These are phyloP conservation scores for Nomia melanderi DNA, from an alignment of 1,140 invertebrate genomes.

Conservation along the genomic window DNA sequence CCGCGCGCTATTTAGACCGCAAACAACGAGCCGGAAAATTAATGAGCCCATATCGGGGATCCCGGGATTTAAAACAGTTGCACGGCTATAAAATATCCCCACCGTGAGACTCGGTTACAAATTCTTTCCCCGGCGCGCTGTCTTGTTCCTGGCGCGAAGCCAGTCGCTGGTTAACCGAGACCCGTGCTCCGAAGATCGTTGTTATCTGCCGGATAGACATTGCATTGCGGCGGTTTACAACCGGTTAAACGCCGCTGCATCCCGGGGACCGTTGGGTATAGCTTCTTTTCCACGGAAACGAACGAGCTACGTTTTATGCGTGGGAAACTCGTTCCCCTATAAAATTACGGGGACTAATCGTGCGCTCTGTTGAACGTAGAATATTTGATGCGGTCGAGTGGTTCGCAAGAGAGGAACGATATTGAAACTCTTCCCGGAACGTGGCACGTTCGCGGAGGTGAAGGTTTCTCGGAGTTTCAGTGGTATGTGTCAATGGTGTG, in stretches of 20 bases:
- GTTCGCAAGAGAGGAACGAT: too few species aligned
- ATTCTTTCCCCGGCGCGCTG: constrained; percentile 18
- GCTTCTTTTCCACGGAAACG: background rate
- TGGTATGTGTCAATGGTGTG: too few species aligned
- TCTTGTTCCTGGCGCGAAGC: constrained; percentile 22
- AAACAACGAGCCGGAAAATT: background rate
- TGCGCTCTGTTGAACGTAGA: background rate
- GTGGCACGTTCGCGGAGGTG: too few species aligned
- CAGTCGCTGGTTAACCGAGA: constrained; percentile 39
- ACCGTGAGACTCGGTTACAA: background rate
- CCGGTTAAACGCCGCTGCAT: constrained; percentile 13
- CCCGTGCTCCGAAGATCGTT: constrained; percentile 25
- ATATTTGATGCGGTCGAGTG: background rate
- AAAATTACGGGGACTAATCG: background rate
- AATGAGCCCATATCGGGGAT: background rate
- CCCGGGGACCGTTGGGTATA: too few species aligned
- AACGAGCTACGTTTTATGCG: background rate
- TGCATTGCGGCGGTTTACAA: constrained; percentile 25
- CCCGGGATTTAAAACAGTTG: constrained; percentile 19
- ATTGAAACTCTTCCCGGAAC: too few species aligned
- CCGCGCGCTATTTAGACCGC: background rate
- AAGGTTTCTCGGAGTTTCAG: too few species aligned
- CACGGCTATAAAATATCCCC: background rate
- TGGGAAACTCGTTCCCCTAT: background rate
- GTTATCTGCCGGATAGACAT: constrained; percentile 22